Base-by-base conservation (phyloP, 2,888 invertebrate species). In the Dynastes grantii region DNA sequence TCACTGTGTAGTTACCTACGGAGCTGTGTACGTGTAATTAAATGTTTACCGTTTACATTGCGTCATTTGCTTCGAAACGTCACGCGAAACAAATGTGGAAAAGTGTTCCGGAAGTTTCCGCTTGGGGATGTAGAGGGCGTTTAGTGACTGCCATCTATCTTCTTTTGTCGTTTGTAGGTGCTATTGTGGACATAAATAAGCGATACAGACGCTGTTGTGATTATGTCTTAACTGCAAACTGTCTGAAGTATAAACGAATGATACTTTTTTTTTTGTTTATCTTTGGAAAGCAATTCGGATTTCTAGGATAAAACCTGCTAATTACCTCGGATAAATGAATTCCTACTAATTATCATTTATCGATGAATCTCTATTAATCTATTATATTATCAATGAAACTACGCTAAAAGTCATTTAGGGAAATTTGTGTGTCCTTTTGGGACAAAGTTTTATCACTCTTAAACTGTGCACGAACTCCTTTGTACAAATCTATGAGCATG, bases 1-100 rank as follows among this genome's bases (percentile, higher is more conserved):
- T 37, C 11, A 13, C 22, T 37, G 3, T 16, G 5, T 68, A 68
- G 45, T 16, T 27, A 16, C 40, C 37, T 51, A 68, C 29, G 22
- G 16, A n/a, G 13, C 2, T 22, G 27, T 49, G 49, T 49, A 49
- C 68, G 68, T 49, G 45, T 45, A 68, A 68, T 68, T 68, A 68
- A 68, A 68, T 68, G 68, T 51, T 68, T 68, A 68, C 45, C 51
- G 45, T 45, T 68, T 68, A 68, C n/a, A 27, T 51, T 27, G 68
- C 27, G 45, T 68, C 49, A 68, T 51, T 68, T 49, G 6, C 22
- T 49, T 49, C 27, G 8, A 29, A 51, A 51, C 27, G 49, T 22
- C 27, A 61, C 49, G 51, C 27, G 27, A 68, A 68, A 68, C 49
- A 45, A 49, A 68, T 22, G 45, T 68, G 22, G 37, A 51, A 45